Percentiles rank a stretch among this genome's conserved stretches.
phyloP scores from a whole-genome alignment of 2,888 invertebrate genomes.

The Alviniconcha strummeri region DNA sequence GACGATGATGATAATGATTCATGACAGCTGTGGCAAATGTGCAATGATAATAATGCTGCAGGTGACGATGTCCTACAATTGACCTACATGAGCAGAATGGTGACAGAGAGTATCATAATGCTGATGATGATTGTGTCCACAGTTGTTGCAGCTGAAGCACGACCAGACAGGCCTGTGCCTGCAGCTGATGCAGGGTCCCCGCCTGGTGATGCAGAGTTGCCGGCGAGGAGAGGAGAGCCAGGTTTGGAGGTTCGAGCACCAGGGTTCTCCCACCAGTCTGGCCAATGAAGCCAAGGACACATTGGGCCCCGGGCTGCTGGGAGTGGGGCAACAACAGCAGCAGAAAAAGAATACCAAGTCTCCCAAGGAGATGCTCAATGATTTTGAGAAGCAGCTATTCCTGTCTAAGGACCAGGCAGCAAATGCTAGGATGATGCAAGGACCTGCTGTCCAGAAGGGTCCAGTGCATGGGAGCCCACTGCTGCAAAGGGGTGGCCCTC shows the following conservation, averaged over 20 bases:
- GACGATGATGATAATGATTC: background rate
- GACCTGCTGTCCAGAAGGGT: background rate
- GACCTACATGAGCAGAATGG: background rate
- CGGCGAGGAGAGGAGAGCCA: conserved; percentile 45
- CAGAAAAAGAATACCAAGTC: background rate
- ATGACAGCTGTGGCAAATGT: background rate
- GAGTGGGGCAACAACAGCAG: too few relatives aligned
- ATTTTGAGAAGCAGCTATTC: conserved; percentile 10
- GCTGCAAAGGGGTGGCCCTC: background rate
- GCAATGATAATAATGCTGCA: background rate
- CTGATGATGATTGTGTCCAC: conserved; percentile 13
- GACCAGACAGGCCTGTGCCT: conserved; percentile 54
- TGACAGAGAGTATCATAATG: background rate
- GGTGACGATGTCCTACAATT: background rate
- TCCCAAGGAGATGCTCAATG: conserved; percentile 8
- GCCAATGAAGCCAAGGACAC: background rate
- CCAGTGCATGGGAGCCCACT: background rate
- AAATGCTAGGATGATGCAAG: background rate
- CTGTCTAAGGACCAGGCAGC: too few relatives aligned
- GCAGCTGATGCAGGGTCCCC: conserved; percentile 47
- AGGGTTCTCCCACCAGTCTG: conserved; percentile 19
- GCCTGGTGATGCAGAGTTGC: conserved; percentile 52
- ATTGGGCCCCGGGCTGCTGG: too few relatives aligned
- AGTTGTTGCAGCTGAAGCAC: conserved; percentile 52
- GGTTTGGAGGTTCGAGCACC: conserved; percentile 54